phyloP scores from a whole-genome alignment of 2,797 vertebrate genomes.

The Xenops minutus region DNA sequence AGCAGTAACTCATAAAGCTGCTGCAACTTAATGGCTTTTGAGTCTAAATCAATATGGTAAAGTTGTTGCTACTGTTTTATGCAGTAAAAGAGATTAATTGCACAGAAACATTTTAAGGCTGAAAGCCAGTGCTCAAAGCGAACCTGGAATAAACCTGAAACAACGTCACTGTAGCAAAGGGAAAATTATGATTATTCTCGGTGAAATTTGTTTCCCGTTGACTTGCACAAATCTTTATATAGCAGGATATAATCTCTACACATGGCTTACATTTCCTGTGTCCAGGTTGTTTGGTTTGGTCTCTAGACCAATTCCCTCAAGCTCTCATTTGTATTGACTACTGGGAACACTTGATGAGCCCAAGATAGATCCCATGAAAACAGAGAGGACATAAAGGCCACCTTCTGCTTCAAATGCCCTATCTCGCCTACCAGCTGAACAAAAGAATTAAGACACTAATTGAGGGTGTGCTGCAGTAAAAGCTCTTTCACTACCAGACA shows the following conservation, averaged over 20 bases:
- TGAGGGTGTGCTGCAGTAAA: neutral
- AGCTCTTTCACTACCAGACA: neutral
- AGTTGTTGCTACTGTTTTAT: neutral
- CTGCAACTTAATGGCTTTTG: neutral
- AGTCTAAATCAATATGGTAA: neutral
- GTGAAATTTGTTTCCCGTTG: neutral
- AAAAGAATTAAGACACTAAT: neutral
- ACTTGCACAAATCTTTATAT: neutral
- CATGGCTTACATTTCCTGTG: neutral
- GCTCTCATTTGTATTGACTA: neutral
- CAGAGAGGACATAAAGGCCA: neutral
- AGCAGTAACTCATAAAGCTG: neutral
- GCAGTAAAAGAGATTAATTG: neutral
- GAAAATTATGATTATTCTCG: neutral
- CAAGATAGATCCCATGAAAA: neutral
- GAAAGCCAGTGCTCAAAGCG: neutral
- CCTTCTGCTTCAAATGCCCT: neutral
- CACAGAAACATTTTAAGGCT: neutral
- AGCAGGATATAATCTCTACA: neutral
- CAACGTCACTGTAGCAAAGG: neutral
- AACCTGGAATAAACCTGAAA: neutral
- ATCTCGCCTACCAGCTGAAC: neutral
- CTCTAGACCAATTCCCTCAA: neutral
- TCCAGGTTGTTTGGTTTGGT: neutral
- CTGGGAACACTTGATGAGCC: neutral